phyloP scores from a whole-genome alignment of 2,113 vertebrate genomes.

The Dasyprocta punctata region DNA sequence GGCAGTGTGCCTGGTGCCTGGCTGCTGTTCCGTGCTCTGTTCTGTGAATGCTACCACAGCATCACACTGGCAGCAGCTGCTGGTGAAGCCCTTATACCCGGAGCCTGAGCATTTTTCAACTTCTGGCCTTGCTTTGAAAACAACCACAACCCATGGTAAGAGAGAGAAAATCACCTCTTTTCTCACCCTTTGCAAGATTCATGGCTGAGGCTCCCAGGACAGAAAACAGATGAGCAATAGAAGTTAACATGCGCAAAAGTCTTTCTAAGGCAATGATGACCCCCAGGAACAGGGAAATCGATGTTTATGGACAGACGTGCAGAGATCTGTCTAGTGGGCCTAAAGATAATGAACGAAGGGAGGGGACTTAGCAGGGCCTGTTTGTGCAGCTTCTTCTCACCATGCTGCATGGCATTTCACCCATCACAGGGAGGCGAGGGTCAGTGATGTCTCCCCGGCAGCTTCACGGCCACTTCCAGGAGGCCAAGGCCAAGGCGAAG shows the following conservation, averaged over 20 bases:
- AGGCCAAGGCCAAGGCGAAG: background rate
- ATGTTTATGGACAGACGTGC: no score
- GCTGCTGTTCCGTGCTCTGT: background rate
- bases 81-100: background rate
- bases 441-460: background rate
- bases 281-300: background rate
- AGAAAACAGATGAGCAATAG: background rate
- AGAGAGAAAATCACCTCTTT: background rate
- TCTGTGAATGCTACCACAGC: background rate
- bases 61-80: background rate
- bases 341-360: background rate
- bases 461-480: background rate
- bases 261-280: background rate
- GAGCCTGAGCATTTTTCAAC: background rate
- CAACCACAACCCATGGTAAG: background rate
- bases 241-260: background rate
- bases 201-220: background rate
- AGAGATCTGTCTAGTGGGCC: background rate
- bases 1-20: background rate
- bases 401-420: background rate
- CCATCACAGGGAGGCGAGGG: background rate
- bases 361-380: background rate
- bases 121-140: background rate
- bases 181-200: background rate
- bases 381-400: background rate